Conservation (phyloP, 2,888 invertebrate genomes). For the Sclerodermus sp. region DNA sequence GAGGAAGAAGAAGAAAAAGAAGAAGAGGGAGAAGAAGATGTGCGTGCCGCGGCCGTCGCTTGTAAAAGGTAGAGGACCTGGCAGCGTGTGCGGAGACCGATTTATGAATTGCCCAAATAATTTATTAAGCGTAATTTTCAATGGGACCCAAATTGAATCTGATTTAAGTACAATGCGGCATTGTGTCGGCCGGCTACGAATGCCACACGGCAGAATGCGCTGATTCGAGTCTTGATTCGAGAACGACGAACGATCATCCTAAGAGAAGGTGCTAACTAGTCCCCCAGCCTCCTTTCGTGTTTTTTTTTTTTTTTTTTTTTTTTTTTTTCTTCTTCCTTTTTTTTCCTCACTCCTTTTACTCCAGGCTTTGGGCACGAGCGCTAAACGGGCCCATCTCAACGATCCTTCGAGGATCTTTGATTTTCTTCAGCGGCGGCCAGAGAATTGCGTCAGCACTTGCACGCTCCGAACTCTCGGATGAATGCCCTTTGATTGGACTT, state of each 20-base stretch:
- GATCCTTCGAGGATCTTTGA: neutral
- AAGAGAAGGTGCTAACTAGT: slow-evolving; percentile 54
- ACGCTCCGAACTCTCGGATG: slow-evolving; percentile 22
- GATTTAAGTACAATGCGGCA: slow-evolving; percentile 57
- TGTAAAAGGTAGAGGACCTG: neutral
- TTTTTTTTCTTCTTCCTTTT: slow-evolving; percentile 5
- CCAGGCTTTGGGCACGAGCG: too few species aligned
- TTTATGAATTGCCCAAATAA: slow-evolving; percentile 58
- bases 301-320: slow-evolving; percentile 13
- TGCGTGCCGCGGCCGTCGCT: too few species aligned
- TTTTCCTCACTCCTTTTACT: slow-evolving; percentile 1
- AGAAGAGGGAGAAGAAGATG: neutral
- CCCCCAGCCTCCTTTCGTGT: slow-evolving; percentile 20
- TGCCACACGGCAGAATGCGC: slow-evolving; percentile 39
- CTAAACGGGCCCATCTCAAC: too few species aligned
- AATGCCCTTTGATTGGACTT: slow-evolving; percentile 45
- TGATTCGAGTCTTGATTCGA: slow-evolving; percentile 43
- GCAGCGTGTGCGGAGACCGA: slow-evolving; percentile 36
- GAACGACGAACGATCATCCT: slow-evolving; percentile 25
- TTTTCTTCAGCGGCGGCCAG: neutral
- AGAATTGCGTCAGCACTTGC: slow-evolving; percentile 37
- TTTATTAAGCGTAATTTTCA: slow-evolving; percentile 59
- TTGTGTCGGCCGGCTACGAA: slow-evolving; percentile 46
- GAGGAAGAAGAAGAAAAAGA: neutral
- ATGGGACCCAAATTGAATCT: slow-evolving; percentile 58